These are phyloP conservation scores for Vireo altiloquus DNA, from an alignment of 2,113 vertebrate genomes.

Conservation along the genomic window DNA sequence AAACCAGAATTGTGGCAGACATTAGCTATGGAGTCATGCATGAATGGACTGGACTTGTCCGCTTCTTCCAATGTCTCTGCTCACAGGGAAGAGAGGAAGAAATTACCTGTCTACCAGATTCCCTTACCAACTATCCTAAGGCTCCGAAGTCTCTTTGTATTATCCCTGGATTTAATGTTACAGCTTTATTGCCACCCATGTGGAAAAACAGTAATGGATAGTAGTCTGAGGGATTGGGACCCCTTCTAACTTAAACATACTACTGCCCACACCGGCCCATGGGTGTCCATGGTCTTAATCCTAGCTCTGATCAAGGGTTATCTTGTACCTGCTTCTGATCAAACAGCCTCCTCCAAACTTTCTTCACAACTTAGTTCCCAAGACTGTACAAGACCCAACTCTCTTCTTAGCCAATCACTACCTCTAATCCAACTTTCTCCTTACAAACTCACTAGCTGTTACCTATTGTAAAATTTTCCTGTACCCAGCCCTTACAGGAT, in stretches of 20 bases:
- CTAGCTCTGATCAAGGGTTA: neutral
- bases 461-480: neutral
- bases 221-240: neutral
- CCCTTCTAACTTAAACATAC: neutral
- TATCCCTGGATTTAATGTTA: neutral
- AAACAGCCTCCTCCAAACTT: neutral
- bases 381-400: neutral
- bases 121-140: neutral
- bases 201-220: neutral
- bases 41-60: neutral
- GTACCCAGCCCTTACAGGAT: neutral
- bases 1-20: neutral
- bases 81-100: neutral
- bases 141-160: neutral
- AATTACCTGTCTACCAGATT: neutral
- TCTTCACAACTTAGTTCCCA: neutral
- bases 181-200: neutral
- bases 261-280: neutral
- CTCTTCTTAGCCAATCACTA: neutral
- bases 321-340: neutral
- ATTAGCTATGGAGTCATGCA: fast-evolving
- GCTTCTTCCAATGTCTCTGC: neutral
- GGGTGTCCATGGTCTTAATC: neutral
- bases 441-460: neutral
- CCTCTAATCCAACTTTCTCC: neutral